Evolutionary conservation across 2,797 vertebrate species (phyloP).

Genomic region (Odontamblyopus lacepedii): DNA sequence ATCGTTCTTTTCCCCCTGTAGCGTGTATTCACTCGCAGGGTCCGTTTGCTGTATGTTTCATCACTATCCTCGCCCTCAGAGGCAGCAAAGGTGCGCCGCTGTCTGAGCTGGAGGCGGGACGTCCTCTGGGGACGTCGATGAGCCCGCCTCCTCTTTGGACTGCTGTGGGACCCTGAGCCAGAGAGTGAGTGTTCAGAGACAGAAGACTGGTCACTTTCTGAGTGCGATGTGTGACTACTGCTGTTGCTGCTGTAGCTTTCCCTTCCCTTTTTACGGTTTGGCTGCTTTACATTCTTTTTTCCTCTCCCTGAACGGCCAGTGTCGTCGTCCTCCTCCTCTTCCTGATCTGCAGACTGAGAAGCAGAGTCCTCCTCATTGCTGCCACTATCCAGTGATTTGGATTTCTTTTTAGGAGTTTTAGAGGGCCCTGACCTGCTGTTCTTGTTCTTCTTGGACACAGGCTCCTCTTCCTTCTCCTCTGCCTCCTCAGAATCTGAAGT

Average conservation of each 20-base stretch:
- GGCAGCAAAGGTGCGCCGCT: slow-evolving; percentile 27
- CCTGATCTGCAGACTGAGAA: slow-evolving; percentile 48
- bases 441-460: slow-evolving; percentile 51
- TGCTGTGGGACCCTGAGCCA: slow-evolving; percentile 75
- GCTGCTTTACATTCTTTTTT: slow-evolving; percentile 36
- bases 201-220: slow-evolving; percentile 61
- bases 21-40: slow-evolving; percentile 73
- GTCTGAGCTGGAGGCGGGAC: slow-evolving; percentile 46
- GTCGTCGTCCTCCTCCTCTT: slow-evolving; percentile 33
- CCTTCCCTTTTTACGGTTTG: slow-evolving; percentile 53
- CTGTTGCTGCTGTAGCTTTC: slow-evolving; percentile 66
- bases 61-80: slow-evolving; percentile 66
- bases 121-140: slow-evolving; percentile 39
- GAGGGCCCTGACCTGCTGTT: slow-evolving; percentile 34
- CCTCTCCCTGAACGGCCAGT: slow-evolving; percentile 19
- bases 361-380: slow-evolving; percentile 36
- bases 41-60: slow-evolving; percentile 42
- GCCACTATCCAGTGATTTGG: slow-evolving; percentile 34
- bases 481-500: slow-evolving; percentile 75
- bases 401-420: slow-evolving; percentile 53
- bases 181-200: slow-evolving; percentile 65
- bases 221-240: slow-evolving; percentile 41
- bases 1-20: slow-evolving; percentile 77
- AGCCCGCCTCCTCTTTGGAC: slow-evolving; percentile 70
- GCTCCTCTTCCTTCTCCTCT: slow-evolving; percentile 31